Evolutionary conservation across 2,888 invertebrate species (phyloP), one percentile per base, ranked within the genome.

Genomic region (Sarcophaga caerulescens): DNA sequence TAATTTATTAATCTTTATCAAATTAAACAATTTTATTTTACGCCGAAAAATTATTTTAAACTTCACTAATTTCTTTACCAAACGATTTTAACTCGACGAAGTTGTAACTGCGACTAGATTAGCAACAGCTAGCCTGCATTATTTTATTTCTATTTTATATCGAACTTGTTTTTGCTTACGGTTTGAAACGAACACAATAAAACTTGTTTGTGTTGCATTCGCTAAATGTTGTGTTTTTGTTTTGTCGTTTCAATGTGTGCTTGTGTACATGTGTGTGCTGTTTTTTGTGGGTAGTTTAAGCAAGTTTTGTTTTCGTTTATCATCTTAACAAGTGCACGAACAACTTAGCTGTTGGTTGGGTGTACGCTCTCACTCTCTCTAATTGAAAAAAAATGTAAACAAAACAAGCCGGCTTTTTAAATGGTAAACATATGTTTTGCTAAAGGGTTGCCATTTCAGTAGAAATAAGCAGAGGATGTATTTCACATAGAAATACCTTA

Each of bases 31-130:
- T 35, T 35, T 2, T 8, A 35, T 35, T 35, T 35, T 35, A 35
- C 35, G 35, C 35, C 35, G 8, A 35, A 35, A 35, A 8, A 35
- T 35, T 35, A 1, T 35, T 35, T 10, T 35, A 10, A 35, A 35
- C 10, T 35, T 35, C 35, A 35, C 35, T 35, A 35, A 35, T 35
- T 35, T 10, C 35, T 35, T 35, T 35, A 35, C n/a, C 10, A 17
- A 25, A 65, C 79, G 76, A 70, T 19, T 82, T 85, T 17, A 84
- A 85, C 86, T 85, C 89, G 84, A 87, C 88, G 88, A 88, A 84
- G 85, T 85, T 85, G 88, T 84, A 88, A 88, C 85, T 88, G 87
- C 86, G 83, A 89, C 89, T 88, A 88, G 88, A 88, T 87, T 87
- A 88, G 88, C 87, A 89, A 88, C 89, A 88, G 86, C 85, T 82